phyloP scores from a whole-genome alignment of 2,797 vertebrate genomes.

The Scyliorhinus canicula region DNA sequence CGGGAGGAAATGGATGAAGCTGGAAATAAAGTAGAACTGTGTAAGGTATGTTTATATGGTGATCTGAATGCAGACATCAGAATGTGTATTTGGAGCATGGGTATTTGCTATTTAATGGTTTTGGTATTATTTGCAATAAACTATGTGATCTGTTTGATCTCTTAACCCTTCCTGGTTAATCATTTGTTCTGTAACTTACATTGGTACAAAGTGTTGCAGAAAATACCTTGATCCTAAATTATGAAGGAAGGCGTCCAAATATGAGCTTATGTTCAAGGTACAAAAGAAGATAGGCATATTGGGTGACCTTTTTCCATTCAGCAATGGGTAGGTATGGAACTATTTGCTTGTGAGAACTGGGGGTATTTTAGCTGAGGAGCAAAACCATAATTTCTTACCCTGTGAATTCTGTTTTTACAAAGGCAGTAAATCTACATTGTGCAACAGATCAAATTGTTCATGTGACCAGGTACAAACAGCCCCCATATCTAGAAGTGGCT shows the following conservation, averaged over 20 bases:
- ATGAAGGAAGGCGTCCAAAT: background rate
- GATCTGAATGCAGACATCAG: background rate
- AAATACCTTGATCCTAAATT: background rate
- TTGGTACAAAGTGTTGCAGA: background rate
- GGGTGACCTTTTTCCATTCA: background rate
- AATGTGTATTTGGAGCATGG: background rate
- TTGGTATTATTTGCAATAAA: background rate
- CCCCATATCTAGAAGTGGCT: too few relatives aligned
- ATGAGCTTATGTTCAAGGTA: background rate
- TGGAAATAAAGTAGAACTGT: slow-evolving; percentile 94
- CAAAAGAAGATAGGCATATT: background rate
- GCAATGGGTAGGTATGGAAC: background rate
- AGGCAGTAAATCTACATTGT: too few relatives aligned
- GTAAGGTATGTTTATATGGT: slow-evolving; percentile 73
- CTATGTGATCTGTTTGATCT: background rate
- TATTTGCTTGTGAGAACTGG: background rate
- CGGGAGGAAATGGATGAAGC: slow-evolving; percentile 98
- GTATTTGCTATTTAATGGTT: background rate
- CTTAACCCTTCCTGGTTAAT: background rate
- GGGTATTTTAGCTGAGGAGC: too few relatives aligned
- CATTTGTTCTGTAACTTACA: background rate
- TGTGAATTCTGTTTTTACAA: too few relatives aligned
- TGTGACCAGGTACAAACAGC: too few relatives aligned
- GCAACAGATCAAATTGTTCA: too few relatives aligned
- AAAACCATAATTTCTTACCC: too few relatives aligned